Evolutionary conservation across 2,113 vertebrate species (phyloP).

Genomic region (Dissostichus mawsoni): DNA sequence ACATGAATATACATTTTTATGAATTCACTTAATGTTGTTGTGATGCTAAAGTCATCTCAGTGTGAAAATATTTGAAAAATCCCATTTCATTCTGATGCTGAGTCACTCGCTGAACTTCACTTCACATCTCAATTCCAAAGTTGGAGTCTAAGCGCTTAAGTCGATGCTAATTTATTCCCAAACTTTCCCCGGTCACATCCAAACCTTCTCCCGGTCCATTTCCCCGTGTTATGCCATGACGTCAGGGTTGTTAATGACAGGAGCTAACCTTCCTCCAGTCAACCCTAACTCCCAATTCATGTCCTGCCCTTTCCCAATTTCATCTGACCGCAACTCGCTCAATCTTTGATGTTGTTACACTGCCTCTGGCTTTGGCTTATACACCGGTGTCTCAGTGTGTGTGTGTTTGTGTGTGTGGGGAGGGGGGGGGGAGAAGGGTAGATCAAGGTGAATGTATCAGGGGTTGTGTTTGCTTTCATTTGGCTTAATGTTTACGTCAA

Average conservation of each 20-base stretch:
- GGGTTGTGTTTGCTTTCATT: conserved; percentile 7
- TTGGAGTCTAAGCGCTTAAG: conserved; percentile 24
- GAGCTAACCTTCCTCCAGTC: conserved; percentile 10
- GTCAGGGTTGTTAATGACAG: conserved; percentile 59
- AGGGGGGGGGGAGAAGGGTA: not conserved
- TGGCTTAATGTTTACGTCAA: not conserved
- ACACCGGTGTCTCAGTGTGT: conserved; percentile 15
- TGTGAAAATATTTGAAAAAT: conserved; percentile 7
- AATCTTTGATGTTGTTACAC: conserved; percentile 69
- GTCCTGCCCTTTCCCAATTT: conserved; percentile 57
- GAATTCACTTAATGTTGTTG: too few relatives aligned
- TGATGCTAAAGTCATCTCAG: too few relatives aligned
- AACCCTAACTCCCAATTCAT: not conserved
- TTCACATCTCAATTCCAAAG: conserved; percentile 33
- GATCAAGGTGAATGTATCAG: conserved; percentile 39
- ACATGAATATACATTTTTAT: too few relatives aligned
- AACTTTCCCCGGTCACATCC: conserved; percentile 43
- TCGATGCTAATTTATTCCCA: conserved; percentile 61
- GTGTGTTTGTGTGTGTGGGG: conserved; percentile 22
- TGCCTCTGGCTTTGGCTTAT: conserved; percentile 46
- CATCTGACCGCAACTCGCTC: conserved; percentile 51
- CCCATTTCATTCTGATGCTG: not conserved
- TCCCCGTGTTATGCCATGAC: conserved; percentile 45
- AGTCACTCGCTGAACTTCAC: conserved; percentile 21
- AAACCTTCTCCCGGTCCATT: conserved; percentile 28